These are phyloP conservation scores for Globia sparganii DNA, from an alignment of 2,888 invertebrate species.

Conservation along the genomic window DNA sequence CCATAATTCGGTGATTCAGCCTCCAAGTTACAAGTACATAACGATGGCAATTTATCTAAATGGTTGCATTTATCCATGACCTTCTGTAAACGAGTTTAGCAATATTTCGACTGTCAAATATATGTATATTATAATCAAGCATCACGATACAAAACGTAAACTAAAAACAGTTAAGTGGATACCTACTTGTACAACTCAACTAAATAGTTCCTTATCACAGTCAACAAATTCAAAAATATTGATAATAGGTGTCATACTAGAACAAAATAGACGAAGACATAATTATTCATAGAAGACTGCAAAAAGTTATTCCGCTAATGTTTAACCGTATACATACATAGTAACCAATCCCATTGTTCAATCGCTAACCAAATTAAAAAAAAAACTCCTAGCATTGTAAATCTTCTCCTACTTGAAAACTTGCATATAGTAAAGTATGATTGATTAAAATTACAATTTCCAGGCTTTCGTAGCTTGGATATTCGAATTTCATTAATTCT, in stretches of 20 bases:
- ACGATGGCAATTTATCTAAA: slow-evolving; percentile 46
- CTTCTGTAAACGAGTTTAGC: slow-evolving; percentile 39
- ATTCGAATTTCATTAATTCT: neutral
- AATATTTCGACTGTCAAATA: slow-evolving; percentile 4
- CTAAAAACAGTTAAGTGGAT: neutral
- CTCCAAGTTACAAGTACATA: slow-evolving; percentile 16
- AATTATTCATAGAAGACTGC: neutral
- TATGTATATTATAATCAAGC: neutral
- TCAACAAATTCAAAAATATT: neutral
- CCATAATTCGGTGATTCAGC: slow-evolving; percentile 27
- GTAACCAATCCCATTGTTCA: neutral
- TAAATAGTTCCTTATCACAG: neutral
- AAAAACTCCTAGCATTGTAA: neutral
- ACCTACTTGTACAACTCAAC: neutral
- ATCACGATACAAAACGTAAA: neutral
- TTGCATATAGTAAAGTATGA: neutral
- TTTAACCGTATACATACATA: neutral
- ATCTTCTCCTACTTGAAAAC: neutral
- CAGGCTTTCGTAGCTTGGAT: neutral
- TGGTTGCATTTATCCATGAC: slow-evolving; percentile 47
- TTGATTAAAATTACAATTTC: neutral
- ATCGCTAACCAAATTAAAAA: neutral
- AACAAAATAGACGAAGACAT: neutral
- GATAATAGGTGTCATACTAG: neutral
- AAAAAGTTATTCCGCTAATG: neutral